phyloP scores from a whole-genome alignment of 2,888 invertebrate genomes.

The Carterocephalus palaemon region DNA sequence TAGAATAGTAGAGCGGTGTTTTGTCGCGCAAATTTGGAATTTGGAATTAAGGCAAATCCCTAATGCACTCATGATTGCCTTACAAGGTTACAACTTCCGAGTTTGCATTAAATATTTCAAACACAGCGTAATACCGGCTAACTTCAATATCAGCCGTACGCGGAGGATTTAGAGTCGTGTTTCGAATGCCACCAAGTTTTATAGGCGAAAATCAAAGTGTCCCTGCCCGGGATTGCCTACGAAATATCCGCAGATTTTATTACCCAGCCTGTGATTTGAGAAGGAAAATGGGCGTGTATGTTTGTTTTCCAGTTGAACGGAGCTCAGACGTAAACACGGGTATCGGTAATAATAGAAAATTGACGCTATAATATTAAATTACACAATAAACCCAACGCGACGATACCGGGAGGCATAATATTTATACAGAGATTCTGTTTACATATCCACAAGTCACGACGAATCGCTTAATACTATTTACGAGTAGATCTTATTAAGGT shows the following conservation, averaged over 20 bases:
- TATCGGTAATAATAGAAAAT: constrained; percentile 22
- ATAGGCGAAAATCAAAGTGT: constrained; percentile 20
- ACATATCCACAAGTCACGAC: no score
- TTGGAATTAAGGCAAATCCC: constrained; percentile 16
- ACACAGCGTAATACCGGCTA: neutral
- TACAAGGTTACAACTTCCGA: constrained; percentile 12
- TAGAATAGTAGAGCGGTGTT: no score
- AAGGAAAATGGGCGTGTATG: constrained; percentile 26
- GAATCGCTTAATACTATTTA: no score
- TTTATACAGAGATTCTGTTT: no score
- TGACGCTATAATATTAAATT: constrained; percentile 23
- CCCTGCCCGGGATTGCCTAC: constrained; percentile 16
- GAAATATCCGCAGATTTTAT: constrained; percentile 29
- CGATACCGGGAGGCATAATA: neutral
- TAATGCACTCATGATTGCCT: constrained; percentile 15
- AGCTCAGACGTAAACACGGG: constrained; percentile 28
- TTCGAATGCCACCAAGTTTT: neutral
- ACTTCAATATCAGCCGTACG: neutral
- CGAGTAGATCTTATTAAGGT: no score
- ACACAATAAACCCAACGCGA: constrained; percentile 20
- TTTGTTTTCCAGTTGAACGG: constrained; percentile 29
- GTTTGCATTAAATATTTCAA: constrained; percentile 20
- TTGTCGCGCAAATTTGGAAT: no score
- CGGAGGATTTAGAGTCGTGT: neutral
- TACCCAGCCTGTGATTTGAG: constrained; percentile 29